Base-by-base conservation (phyloP, 2,888 invertebrate genomes). In the Lacanobia oleracea region DNA sequence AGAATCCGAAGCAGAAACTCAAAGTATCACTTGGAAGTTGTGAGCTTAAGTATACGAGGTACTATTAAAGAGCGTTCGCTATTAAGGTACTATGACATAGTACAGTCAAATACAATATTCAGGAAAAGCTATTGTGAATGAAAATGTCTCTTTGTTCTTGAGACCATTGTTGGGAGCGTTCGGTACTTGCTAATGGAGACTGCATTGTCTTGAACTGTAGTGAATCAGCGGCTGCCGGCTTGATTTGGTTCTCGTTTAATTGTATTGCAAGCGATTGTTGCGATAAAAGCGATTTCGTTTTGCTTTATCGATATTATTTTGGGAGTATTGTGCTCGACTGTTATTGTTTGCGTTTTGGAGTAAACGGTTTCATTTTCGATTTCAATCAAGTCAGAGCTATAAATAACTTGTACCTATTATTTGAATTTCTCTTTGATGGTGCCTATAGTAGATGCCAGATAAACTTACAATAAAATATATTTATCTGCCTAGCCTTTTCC, bases 81-180 rank as follows among this genome's bases (percentile, higher is more conserved):
- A 89, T 92, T 91, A 90, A 89, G 89, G 89, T 90, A 88, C 83
- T 88, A 86, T 89, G 91, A 91, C 91, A 91, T 90, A 91, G 90
- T 91, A 91, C 92, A 94, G 92, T 93, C 91, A 93, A 94, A 94
- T 93, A 94, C 94, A 93, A 92, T 93, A 94, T 94, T 94, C 93
- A 93, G 93, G 93, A 93, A 93, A 92, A 93, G 91, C 93, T 89
- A 94, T 94, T 94, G 94, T 94, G 90, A 85, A 83, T 88, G 92
- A 93, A 94, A 94, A 94, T 93, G 93, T 92, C 88, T 91, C 93
- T 93, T 94, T 95, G 95, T 95, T 94, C 92, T 75, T 87, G 77
- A 75, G 86, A 87, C 92, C 85, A 93, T 94, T 94, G 94, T 94
- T 90, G 87, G 83, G 79, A 84, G 88, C 85, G 89, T 92, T 94